phyloP scores from a whole-genome alignment of 2,888 invertebrate genomes.

The Caenorhabditis becei region DNA sequence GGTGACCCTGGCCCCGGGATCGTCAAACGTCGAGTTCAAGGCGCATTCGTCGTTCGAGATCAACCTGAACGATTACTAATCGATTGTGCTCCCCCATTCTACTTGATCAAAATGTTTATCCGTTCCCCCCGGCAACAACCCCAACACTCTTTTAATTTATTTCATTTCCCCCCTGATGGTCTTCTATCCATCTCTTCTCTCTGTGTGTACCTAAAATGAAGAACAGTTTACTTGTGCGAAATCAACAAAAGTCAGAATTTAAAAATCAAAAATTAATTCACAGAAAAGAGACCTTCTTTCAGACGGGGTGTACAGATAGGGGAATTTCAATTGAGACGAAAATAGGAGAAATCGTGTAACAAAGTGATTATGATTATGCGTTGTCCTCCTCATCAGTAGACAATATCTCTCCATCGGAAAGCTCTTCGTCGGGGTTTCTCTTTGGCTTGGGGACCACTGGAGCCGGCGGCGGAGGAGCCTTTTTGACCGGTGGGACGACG shows the following conservation, averaged over 20 bases:
- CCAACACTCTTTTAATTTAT: slow-evolving; percentile 11
- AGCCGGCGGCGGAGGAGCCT: slow-evolving; percentile 18
- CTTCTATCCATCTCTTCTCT: background rate
- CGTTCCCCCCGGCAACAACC: background rate
- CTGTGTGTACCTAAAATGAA: slow-evolving; percentile 30
- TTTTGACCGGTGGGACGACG: slow-evolving; percentile 19
- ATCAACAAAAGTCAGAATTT: too few species aligned
- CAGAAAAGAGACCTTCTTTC: background rate
- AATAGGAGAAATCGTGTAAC: too few species aligned
- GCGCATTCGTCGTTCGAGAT: slow-evolving; percentile 52
- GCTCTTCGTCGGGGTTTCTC: slow-evolving; percentile 76
- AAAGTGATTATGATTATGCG: slow-evolving; percentile 5
- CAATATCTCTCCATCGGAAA: slow-evolving; percentile 80
- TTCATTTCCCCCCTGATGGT: slow-evolving; percentile 10
- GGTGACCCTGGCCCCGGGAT: slow-evolving; percentile 10
- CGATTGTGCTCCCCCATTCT: background rate
- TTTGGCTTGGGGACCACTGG: slow-evolving; percentile 69
- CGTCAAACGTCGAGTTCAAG: slow-evolving; percentile 32
- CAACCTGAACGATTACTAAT: slow-evolving; percentile 47
- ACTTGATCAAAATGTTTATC: slow-evolving; percentile 6
- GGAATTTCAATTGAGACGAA: too few species aligned
- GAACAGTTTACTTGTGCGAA: background rate
- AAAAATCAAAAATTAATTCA: too few species aligned
- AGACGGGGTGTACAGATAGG: too few species aligned
- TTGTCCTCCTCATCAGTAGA: slow-evolving; percentile 74